Conservation (phyloP, 2,888 invertebrate genomes). For the Cryptus armator region DNA sequence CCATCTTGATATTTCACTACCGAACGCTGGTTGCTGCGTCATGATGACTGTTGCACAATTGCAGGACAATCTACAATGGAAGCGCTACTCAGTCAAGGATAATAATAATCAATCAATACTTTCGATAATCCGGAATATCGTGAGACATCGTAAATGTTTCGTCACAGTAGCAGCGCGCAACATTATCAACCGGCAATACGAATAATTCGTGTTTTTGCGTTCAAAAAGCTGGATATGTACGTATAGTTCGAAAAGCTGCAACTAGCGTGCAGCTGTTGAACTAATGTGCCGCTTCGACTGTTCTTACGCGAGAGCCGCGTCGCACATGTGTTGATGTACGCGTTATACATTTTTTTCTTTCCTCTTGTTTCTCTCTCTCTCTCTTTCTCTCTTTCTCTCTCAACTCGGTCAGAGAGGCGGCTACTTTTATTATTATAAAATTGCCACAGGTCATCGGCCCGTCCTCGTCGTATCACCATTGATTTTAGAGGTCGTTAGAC, state of each 20-base stretch:
- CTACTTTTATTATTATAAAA: slow-evolving; percentile 69
- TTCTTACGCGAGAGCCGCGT: neutral
- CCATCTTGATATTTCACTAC: slow-evolving; percentile 58
- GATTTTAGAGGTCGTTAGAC: slow-evolving; percentile 75
- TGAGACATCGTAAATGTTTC: neutral
- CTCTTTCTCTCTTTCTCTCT: neutral
- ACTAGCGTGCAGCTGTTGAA: slow-evolving; percentile 38
- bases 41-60: neutral
- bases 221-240: neutral
- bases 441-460: slow-evolving; percentile 71
- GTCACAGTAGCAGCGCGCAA: slow-evolving; percentile 26
- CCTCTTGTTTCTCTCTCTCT: neutral
- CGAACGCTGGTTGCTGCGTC: slow-evolving; percentile 50
- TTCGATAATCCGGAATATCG: neutral
- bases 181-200: slow-evolving; percentile 61
- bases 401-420: slow-evolving; percentile 2
- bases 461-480: slow-evolving; percentile 69
- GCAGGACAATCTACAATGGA: slow-evolving; percentile 21
- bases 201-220: neutral
- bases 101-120: slow-evolving; percentile 5
- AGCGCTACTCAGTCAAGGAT: neutral
- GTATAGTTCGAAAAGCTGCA: slow-evolving; percentile 29
- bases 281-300: slow-evolving; percentile 10
- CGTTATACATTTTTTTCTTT: neutral
- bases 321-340: neutral